Evolutionary conservation across 2,113 vertebrate species (phyloP).

Genomic region (Nyctereutes procyonoides): DNA sequence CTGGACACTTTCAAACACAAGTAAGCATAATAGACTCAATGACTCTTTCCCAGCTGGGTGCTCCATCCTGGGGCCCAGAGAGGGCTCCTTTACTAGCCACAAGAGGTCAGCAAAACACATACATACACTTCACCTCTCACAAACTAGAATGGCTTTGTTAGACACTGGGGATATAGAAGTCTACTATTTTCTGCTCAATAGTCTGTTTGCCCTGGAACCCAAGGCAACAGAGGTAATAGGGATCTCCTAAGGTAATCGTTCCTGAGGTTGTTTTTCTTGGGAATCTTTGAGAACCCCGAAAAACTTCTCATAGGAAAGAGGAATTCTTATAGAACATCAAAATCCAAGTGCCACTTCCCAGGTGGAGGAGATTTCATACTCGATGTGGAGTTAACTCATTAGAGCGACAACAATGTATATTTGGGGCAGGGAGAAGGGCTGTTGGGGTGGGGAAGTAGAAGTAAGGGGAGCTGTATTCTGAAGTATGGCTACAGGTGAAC

Average conservation of each 20-base stretch:
- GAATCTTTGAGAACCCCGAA: not conserved
- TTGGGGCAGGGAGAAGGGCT: not conserved
- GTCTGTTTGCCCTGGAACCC: not conserved
- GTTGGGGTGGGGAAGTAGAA: not conserved
- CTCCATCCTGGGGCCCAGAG: not conserved
- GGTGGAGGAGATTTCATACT: not conserved
- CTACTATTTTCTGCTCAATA: not conserved
- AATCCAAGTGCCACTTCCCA: not conserved
- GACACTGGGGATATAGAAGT: fast-evolving
- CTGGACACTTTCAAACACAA: not conserved
- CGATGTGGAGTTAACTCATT: slow-evolving; percentile 12
- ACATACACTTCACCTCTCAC: not conserved
- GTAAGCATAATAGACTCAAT: not conserved
- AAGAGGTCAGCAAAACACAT: slow-evolving; percentile 69
- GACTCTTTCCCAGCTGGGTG: not conserved
- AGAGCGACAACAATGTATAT: not conserved
- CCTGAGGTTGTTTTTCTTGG: not conserved
- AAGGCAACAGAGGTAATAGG: not conserved
- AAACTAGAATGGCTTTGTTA: not conserved
- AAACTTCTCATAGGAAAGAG: slow-evolving; percentile 42
- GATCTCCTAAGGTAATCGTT: slow-evolving; percentile 3
- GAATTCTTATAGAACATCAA: slow-evolving; percentile 16
- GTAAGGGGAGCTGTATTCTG: not conserved
- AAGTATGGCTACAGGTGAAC: not conserved
- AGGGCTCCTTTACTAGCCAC: slow-evolving; percentile 42